Percentiles rank a stretch among this genome's conserved stretches.
These are phyloP conservation scores for Fissipunctia ypsillon DNA, from an alignment of 2,888 invertebrate genomes.

Conservation along the genomic window DNA sequence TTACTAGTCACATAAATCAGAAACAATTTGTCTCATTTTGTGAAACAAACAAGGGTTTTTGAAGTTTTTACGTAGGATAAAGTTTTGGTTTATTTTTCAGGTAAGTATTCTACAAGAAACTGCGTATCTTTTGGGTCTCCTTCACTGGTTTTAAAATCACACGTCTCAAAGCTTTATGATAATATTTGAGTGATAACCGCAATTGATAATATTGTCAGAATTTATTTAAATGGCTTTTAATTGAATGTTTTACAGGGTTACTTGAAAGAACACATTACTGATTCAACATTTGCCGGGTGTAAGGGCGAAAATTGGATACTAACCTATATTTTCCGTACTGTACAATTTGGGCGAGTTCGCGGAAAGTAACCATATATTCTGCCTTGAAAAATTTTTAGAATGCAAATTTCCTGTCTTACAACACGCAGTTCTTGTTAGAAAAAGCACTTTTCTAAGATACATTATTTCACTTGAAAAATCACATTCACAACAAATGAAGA, in stretches of 20 bases:
- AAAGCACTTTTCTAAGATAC: constrained; percentile 85
- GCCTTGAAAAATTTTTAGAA: constrained; percentile 76
- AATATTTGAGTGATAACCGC: not conserved
- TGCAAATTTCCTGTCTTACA: constrained; percentile 78
- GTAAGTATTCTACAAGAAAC: not conserved
- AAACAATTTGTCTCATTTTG: constrained; percentile 11
- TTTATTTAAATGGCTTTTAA: not conserved
- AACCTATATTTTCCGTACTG: constrained; percentile 87
- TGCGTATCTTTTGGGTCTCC: not conserved
- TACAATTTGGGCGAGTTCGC: constrained; percentile 81
- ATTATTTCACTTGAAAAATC: constrained; percentile 76
- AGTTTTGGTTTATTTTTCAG: not conserved
- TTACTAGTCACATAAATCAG: constrained; percentile 1
- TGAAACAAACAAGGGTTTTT: not conserved
- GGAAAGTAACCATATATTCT: constrained; percentile 79
- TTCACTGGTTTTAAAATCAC: not conserved
- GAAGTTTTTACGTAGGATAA: not conserved
- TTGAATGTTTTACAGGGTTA: not conserved
- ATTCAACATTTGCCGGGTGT: constrained; percentile 40
- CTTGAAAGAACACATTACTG: constrained; percentile 11
- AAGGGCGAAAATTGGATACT: constrained; percentile 71
- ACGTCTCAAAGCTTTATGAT: not conserved
- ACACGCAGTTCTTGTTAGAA: constrained; percentile 80
- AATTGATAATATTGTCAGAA: not conserved
- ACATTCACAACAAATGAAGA: constrained; percentile 77